Base-by-base conservation (phyloP, 2,113 vertebrate genomes). In the Tricholaema leucomelas region DNA sequence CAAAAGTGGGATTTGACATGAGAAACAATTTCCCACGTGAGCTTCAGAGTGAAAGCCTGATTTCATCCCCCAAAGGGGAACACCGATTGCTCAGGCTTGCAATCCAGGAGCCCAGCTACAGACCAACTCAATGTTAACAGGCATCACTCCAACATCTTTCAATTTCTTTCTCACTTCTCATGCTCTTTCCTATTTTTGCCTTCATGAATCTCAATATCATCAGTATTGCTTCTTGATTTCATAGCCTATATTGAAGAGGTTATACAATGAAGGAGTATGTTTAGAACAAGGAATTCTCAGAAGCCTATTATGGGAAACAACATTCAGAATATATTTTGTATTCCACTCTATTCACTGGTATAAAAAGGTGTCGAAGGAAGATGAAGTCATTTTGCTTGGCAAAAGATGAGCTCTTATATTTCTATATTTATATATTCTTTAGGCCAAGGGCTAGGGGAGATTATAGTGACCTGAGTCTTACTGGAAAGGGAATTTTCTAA, bases 101-200 rank as follows among this genome's bases (percentile, higher is more conserved):
- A 60, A 81, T 78, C 86, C 24, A 44, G 1, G 19, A 27, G 54
- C 48, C 80, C 76, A 91, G 48, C 46, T 80, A 83, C 56, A 81
- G 75, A 73, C 65, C 79, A 93, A 65, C 46, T 85, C 82, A 89
- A 85, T n/a, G 64, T 80, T 91, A 85, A 67, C 56, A 90, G 91
- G 60, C 72, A 88, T 71, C 42, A 64, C 30, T 92, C 81, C 87
- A 83, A 64, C 0, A 6, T 85, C 58, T 81, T 50, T 91, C 90
- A 92, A 81, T 89, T 91, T 72, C 81, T 87, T 90, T 81, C 88
- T 91, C 28, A 6, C 55, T 90, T 95, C 55, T 88, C 50, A 93
- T 71, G 18, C 28, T 84, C 8, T 70, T 31, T 81, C 50, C 46
- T 79, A n/a, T 92, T 92, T 96, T 90, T 82, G 71, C 66, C 64